These are phyloP conservation scores for Pseudomyrmex concolor DNA, from an alignment of 1,140 invertebrate genomes.

Conservation along the genomic window DNA sequence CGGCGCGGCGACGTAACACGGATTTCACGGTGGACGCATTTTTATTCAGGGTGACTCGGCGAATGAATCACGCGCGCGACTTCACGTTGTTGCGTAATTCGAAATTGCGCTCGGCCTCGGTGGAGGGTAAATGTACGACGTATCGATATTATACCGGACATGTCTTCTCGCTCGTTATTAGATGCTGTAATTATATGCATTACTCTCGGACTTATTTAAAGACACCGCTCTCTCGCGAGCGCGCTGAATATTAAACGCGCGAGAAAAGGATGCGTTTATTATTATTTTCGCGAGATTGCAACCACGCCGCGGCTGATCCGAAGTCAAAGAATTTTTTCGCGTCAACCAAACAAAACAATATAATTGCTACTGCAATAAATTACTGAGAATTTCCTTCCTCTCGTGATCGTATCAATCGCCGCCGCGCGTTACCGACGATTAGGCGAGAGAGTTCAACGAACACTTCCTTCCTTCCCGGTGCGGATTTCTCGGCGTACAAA, in stretches of 20 bases:
- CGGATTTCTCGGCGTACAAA: neutral
- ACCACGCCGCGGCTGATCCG: neutral
- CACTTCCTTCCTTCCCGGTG: neutral
- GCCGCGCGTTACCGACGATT: neutral
- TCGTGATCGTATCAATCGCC: too few relatives aligned
- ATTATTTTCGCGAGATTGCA: conserved; percentile 29
- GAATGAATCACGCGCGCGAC: conserved; percentile 18
- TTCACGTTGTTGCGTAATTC: conserved; percentile 29
- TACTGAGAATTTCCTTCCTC: too few relatives aligned
- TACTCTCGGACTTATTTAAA: conserved; percentile 23
- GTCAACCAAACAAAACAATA: neutral
- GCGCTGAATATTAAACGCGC: conserved; percentile 31
- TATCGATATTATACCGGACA: conserved; percentile 34
- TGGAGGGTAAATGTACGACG: neutral
- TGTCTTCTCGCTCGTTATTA: conserved; percentile 27
- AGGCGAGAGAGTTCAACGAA: neutral
- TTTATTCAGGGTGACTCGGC: neutral
- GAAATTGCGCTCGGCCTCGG: conserved; percentile 10
- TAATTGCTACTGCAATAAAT: too few relatives aligned
- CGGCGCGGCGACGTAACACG: conserved; percentile 1
- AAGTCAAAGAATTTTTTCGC: neutral
- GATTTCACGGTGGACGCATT: conserved; percentile 1
- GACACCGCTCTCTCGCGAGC: neutral
- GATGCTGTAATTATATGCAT: conserved; percentile 18
- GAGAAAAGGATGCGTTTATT: neutral